Conservation (phyloP, 1,140 invertebrate genomes). For the Ptiloglossa arizonensis region DNA sequence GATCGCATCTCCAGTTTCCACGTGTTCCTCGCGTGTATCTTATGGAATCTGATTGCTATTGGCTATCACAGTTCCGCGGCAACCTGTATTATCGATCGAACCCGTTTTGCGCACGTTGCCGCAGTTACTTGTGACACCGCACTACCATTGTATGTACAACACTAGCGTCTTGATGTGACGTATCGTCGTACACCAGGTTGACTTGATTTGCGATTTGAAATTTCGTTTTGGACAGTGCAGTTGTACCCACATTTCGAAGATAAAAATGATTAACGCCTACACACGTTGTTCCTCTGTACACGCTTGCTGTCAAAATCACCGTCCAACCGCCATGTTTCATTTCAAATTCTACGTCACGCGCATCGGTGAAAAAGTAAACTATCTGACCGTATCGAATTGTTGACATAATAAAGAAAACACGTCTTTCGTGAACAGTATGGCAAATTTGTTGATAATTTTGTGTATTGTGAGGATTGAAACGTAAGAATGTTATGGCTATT, state of each 20-base stretch:
- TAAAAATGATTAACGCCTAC: too few species aligned
- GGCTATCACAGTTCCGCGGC: constrained; percentile 31
- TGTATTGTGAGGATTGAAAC: background rate
- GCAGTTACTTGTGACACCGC: constrained; percentile 54
- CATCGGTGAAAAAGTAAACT: background rate
- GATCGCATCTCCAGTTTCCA: constrained; percentile 30
- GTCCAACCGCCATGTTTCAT: constrained; percentile 29
- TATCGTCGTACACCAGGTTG: background rate
- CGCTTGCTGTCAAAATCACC: background rate
- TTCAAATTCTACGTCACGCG: constrained; percentile 32
- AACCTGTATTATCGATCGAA: constrained; percentile 68
- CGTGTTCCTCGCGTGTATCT: constrained; percentile 39
- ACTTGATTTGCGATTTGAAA: background rate
- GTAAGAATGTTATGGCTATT: too few species aligned
- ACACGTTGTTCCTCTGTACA: background rate
- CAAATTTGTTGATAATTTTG: background rate
- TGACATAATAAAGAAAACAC: background rate
- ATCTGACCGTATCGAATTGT: background rate
- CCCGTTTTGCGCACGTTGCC: constrained; percentile 44
- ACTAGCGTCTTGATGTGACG: background rate
- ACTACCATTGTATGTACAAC: constrained; percentile 22
- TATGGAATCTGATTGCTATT: constrained; percentile 23
- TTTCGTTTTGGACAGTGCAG: background rate
- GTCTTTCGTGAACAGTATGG: too few species aligned
- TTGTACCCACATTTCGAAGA: background rate